Base-by-base conservation (phyloP, 2,113 vertebrate genomes). In the Crypturellus undulatus region DNA sequence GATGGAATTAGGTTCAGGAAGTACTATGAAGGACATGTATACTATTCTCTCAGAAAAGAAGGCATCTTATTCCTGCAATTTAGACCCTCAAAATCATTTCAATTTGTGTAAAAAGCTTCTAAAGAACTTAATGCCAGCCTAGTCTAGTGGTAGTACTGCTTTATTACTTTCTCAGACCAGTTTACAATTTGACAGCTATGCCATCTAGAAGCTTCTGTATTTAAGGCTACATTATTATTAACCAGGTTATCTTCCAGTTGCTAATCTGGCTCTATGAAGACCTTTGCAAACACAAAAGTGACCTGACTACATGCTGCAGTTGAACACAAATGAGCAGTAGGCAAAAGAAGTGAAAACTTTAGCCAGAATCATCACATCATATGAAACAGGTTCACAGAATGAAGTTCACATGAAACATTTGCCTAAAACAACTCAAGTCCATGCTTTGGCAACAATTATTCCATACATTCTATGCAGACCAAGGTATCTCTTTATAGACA, bases 31-130 rank as follows among this genome's bases (percentile, higher is more conserved):
- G 47, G 54, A 92, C 17, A 10, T 42, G 6, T 24, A 73, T 13
- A 77, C 5, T 30, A 67, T 36, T 84, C 9, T 47, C 17, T 75
- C 28, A 84, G 60, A 58, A 91, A 52, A 10, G 6, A 30, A 10
- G 6, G 49, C 13, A 71, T 20, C 20, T 24, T 71, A 26, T 71
- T 81, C 11, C 22, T 71, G 38, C 40, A 73, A 32, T 17, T 73
- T 15, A 78, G 8, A 63, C 21, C 28, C 9, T 49, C 4, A 63
- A 80, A 62, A 42, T 30, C 0, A 1, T 7, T 2, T 28, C 19
- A 58, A 89, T 65, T 83, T 25, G 32, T 38, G 5, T 16, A 62
- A 2, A 65, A 78, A 43, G 4, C 3, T 51, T 89, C 58, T 52
- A 75, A 75, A 49, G 52, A 14, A 5, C 47, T 7, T 81, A 54